A percentile compares a stretch with the other conserved stretches of the same genome.
These are phyloP conservation scores for Chrysolina haemoptera DNA, from an alignment of 2,888 invertebrate genomes.

Conservation along the genomic window DNA sequence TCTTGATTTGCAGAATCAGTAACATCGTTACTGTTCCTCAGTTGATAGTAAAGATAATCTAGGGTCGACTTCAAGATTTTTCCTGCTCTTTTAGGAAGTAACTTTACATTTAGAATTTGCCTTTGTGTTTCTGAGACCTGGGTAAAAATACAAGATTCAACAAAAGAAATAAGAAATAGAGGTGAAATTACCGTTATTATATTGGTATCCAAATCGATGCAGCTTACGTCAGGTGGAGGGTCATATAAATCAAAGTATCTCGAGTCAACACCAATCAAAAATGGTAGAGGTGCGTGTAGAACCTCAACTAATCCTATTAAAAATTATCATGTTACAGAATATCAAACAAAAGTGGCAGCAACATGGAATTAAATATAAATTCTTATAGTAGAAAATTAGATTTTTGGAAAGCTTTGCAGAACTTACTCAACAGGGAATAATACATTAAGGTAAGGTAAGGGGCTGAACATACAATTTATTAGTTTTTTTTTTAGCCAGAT, in stretches of 20 bases:
- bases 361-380: no score
- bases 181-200: constrained; percentile 83
- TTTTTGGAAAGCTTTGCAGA: no score
- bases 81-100: constrained; percentile 90
- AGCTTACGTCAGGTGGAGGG: constrained; percentile 96
- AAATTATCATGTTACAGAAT: constrained; percentile 48
- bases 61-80: constrained; percentile 85
- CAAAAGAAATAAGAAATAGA: background rate
- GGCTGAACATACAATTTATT: no score
- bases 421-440: no score
- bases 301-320: constrained; percentile 89
- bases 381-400: no score
- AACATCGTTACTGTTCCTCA: constrained; percentile 67
- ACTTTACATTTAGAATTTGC: constrained; percentile 80
- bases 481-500: no score
- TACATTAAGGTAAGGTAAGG: no score
- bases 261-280: constrained; percentile 97
- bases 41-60: constrained; percentile 80
- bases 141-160: constrained; percentile 38
- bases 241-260: constrained; percentile 97
- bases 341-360: no score
- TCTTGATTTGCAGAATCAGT: constrained; percentile 52
- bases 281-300: constrained; percentile 96
- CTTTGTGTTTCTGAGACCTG: constrained; percentile 91
- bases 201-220: constrained; percentile 98